Conservation (phyloP, 1,140 invertebrate genomes). For the Propsilocerus akamusi region DNA sequence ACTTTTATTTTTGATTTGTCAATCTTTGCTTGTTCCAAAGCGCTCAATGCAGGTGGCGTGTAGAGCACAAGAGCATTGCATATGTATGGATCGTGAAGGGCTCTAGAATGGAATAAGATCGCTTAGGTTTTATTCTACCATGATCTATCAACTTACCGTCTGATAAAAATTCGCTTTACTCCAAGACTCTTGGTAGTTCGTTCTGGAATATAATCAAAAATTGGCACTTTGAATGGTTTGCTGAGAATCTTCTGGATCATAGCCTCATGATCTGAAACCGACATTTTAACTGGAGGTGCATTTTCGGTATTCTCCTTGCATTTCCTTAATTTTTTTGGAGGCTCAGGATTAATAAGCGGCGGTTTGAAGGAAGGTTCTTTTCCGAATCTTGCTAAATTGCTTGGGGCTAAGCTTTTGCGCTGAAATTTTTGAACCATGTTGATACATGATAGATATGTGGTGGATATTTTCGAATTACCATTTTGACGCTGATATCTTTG, state of each 20-base stretch:
- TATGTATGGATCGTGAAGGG: conserved; percentile 86
- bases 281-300: conserved; percentile 10
- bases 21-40: conserved; percentile 17
- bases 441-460: too few relatives aligned
- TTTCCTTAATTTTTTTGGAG: too few relatives aligned
- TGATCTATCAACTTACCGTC: conserved; percentile 36
- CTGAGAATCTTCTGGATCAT: conserved; percentile 64
- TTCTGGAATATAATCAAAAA: conserved; percentile 70
- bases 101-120: conserved; percentile 24
- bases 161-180: conserved; percentile 25
- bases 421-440: too few relatives aligned
- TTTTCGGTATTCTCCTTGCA: too few relatives aligned
- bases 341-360: conserved; percentile 12
- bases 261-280: conserved; percentile 31
- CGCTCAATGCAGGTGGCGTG: conserved; percentile 50
- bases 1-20: conserved; percentile 34
- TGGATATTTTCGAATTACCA: too few relatives aligned
- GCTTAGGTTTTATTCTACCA: conserved; percentile 44
- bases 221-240: conserved; percentile 89
- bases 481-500: too few relatives aligned
- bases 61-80: conserved; percentile 88
- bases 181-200: conserved; percentile 42
- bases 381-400: conserved; percentile 19
- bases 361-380: conserved; percentile 22
- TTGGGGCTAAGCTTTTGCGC: conserved; percentile 34